Percentiles rank a stretch among this genome's conserved stretches.
Conservation (phyloP, 1,140 invertebrate genomes). For the Caenorhabditis remanei region DNA sequence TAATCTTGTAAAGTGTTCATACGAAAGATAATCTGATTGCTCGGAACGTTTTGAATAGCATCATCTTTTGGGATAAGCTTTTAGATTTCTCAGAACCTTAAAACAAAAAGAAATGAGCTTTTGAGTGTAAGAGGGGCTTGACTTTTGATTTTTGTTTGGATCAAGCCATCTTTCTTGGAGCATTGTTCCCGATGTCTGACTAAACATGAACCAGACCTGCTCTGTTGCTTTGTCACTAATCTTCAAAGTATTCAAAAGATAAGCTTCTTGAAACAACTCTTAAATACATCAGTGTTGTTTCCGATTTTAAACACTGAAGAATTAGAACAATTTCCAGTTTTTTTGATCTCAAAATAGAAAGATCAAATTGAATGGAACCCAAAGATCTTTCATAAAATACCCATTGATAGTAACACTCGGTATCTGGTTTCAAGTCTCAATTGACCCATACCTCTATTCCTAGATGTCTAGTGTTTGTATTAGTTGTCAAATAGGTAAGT, state of each 20-base stretch:
- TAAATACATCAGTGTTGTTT: background rate
- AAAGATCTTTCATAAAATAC: background rate
- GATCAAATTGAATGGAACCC: no score
- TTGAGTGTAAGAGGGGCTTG: no score
- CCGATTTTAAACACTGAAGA: background rate
- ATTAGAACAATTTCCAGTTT: no score
- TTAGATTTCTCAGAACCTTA: background rate
- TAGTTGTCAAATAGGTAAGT: background rate
- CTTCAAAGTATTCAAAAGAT: background rate
- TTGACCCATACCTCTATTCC: background rate
- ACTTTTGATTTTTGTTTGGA: no score
- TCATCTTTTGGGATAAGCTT: background rate
- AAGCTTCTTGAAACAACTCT: background rate
- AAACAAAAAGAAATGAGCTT: no score
- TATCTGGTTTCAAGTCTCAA: background rate
- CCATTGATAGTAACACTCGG: background rate
- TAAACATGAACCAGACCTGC: background rate
- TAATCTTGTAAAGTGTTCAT: background rate
- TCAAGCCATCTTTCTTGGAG: no score
- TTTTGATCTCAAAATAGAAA: no score
- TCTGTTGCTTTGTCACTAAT: background rate
- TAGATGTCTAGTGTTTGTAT: background rate
- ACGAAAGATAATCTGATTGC: background rate
- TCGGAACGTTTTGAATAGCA: conserved; percentile 4
- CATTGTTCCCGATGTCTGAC: no score